Evolutionary conservation across 2,113 vertebrate species (phyloP).

Genomic region (Malurus elegans): DNA sequence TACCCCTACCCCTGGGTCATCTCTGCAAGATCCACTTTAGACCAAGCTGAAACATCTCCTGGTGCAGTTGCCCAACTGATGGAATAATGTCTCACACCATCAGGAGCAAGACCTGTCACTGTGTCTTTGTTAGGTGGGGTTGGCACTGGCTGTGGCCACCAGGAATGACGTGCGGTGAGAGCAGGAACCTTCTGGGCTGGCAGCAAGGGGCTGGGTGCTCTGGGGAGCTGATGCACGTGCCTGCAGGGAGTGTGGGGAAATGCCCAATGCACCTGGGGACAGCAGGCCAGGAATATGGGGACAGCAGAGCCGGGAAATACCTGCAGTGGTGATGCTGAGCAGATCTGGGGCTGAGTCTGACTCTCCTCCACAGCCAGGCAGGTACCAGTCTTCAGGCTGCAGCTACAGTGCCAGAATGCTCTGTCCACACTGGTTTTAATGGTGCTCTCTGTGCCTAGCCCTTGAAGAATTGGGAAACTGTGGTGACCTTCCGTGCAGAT

Average conservation of each 20-base stretch:
- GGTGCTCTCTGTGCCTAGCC: neutral
- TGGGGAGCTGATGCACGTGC: fast-evolving
- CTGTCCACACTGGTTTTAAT: neutral
- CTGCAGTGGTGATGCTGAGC: fast-evolving
- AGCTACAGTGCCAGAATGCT: neutral
- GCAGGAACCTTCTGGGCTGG: neutral
- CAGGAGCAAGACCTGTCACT: neutral
- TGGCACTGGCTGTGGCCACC: neutral
- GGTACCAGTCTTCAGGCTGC: neutral
- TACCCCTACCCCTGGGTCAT: neutral
- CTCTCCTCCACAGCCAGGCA: neutral
- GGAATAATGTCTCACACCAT: neutral
- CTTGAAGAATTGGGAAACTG: neutral
- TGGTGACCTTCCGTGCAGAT: neutral
- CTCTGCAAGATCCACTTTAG: neutral
- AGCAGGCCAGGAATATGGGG: neutral
- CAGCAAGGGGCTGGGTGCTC: neutral
- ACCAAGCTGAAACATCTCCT: neutral
- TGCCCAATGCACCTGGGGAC: neutral
- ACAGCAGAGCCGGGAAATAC: neutral
- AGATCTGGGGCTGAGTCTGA: neutral
- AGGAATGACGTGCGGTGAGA: fast-evolving
- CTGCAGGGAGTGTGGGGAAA: neutral
- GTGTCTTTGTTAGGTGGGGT: neutral
- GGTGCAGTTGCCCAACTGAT: neutral